Evolutionary conservation across 2,888 invertebrate species (phyloP).

Genomic region (Miltochrista miniata): DNA sequence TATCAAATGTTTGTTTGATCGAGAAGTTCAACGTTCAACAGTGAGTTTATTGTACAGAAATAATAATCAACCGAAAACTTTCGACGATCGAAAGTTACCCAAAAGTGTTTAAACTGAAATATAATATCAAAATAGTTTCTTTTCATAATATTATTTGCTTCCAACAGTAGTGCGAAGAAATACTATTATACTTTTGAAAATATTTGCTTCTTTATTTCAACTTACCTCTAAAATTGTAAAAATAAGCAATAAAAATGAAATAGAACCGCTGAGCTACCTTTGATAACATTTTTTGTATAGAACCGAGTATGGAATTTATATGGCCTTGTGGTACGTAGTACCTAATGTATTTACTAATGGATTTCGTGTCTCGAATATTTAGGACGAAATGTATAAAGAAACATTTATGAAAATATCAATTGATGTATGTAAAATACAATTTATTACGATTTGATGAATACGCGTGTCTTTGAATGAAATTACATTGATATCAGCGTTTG

Average conservation of each 20-base stretch:
- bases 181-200: background rate
- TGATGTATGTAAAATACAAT: conserved; percentile 26
- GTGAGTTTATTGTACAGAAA: too few species aligned
- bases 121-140: too few species aligned
- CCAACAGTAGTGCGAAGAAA: background rate
- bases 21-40: too few species aligned
- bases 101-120: too few species aligned
- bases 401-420: conserved; percentile 31
- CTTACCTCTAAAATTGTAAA: too few species aligned
- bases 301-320: conserved; percentile 40
- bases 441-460: conserved; percentile 13
- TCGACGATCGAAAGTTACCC: too few species aligned
- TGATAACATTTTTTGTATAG: background rate
- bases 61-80: too few species aligned
- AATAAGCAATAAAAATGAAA: too few species aligned
- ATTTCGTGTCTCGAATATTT: conserved; percentile 49
- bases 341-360: conserved; percentile 50
- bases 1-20: too few species aligned
- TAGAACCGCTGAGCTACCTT: background rate
- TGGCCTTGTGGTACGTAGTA: conserved; percentile 37
- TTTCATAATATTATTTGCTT: too few species aligned
- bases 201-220: background rate
- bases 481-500: background rate
- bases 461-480: conserved; percentile 1
- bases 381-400: conserved; percentile 27